phyloP scores from a whole-genome alignment of 2,113 vertebrate species.

The Gopherus evgoodei region DNA sequence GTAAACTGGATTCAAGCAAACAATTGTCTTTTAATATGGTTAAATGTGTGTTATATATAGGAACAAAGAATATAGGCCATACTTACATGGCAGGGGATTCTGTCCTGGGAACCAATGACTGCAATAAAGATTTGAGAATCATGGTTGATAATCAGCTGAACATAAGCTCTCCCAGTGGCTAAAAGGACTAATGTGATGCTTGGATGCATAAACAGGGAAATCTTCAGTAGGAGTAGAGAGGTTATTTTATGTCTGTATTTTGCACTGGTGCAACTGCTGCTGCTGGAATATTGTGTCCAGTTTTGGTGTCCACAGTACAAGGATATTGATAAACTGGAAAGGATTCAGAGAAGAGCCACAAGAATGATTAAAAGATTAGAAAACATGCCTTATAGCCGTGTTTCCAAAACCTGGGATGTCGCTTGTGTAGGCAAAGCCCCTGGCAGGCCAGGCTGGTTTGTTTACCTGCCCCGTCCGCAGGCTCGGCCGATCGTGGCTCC shows the following conservation, averaged over 20 bases:
- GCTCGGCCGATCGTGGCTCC: no score
- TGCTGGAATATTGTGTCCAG: not conserved
- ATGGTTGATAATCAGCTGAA: not conserved
- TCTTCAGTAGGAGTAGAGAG: not conserved
- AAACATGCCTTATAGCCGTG: not conserved
- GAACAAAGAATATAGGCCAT: not conserved
- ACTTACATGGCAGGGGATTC: not conserved
- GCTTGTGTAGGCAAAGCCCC: no score
- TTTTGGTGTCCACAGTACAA: not conserved
- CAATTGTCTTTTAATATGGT: not conserved
- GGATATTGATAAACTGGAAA: not conserved
- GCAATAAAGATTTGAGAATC: not conserved
- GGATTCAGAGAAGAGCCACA: not conserved
- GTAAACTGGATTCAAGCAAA: not conserved
- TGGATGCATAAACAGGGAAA: not conserved
- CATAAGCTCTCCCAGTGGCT: not conserved
- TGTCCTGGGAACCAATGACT: not conserved
- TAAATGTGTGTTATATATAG: not conserved
- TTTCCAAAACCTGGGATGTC: no score
- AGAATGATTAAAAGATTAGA: not conserved
- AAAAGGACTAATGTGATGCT: not conserved
- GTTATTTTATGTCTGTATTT: not conserved
- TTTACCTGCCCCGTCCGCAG: no score
- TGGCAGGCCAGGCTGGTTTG: no score
- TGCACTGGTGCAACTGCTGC: not conserved